Evolutionary conservation across 2,797 vertebrate species (phyloP).

Genomic region (Iguana delicatissima): DNA sequence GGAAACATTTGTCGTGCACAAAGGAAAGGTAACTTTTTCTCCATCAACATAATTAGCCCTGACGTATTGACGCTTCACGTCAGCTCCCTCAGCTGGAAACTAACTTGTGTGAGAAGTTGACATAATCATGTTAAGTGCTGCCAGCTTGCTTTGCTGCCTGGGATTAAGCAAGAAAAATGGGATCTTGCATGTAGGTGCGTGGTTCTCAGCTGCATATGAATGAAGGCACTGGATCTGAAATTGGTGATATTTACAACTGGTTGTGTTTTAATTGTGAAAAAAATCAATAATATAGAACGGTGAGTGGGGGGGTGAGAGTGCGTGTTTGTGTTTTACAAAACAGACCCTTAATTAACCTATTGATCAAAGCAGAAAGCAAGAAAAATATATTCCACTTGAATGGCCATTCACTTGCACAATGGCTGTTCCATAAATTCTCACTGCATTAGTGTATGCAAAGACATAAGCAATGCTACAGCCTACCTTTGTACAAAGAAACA

Average conservation of each 20-base stretch:
- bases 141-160: slow-evolving; percentile 67
- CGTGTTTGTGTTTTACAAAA: slow-evolving; percentile 35
- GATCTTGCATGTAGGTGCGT: slow-evolving; percentile 56
- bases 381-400: slow-evolving; percentile 53
- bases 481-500: not conserved
- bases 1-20: slow-evolving; percentile 63
- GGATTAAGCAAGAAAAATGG: slow-evolving; percentile 74
- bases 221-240: slow-evolving; percentile 61
- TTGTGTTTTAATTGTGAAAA: slow-evolving; percentile 72
- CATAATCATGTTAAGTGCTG: slow-evolving; percentile 78
- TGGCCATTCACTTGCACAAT: slow-evolving; percentile 53
- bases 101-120: slow-evolving; percentile 77
- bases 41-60: slow-evolving; percentile 77
- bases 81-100: slow-evolving; percentile 74
- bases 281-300: slow-evolving; percentile 68
- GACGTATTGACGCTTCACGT: slow-evolving; percentile 69
- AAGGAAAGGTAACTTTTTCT: slow-evolving; percentile 69
- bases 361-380: slow-evolving; percentile 45
- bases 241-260: slow-evolving; percentile 72
- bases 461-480: slow-evolving; percentile 13
- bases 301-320: slow-evolving; percentile 39
- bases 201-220: slow-evolving; percentile 58
- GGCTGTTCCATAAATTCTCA: slow-evolving; percentile 47
- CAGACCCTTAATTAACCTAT: slow-evolving; percentile 68
- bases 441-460: slow-evolving; percentile 4